phyloP scores from a whole-genome alignment of 2,888 invertebrate species.

The Sussaba pulchella region DNA sequence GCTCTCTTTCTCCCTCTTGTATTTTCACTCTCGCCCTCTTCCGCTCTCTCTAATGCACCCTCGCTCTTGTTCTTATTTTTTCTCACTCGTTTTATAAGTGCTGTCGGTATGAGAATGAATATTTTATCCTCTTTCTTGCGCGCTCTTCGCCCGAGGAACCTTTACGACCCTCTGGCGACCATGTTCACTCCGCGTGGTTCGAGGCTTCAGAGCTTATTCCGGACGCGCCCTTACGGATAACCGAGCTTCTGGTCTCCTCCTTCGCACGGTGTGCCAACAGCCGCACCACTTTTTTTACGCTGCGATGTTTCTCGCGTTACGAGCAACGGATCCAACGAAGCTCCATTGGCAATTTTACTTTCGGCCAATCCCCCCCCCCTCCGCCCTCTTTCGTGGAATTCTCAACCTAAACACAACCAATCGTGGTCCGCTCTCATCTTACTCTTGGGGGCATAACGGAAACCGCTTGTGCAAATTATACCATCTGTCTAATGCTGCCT shows the following conservation, averaged over 20 bases:
- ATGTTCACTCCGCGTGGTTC: conserved; percentile 42
- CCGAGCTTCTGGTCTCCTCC: conserved; percentile 21
- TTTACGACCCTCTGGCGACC: conserved; percentile 61
- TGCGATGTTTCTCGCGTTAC: conserved; percentile 5
- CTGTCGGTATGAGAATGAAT: conserved; percentile 51
- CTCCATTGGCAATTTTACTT: conserved; percentile 42
- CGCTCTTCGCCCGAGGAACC: conserved; percentile 33
- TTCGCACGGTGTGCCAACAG: neutral
- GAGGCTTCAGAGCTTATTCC: conserved; percentile 43
- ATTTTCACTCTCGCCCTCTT: too few relatives aligned
- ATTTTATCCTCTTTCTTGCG: conserved; percentile 55
- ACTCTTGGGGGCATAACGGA: neutral
- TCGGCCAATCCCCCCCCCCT: too few relatives aligned
- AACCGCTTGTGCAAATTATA: too few relatives aligned
- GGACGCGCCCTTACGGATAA: conserved; percentile 32
- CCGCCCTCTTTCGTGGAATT: conserved; percentile 37
- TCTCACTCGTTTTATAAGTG: conserved; percentile 52
- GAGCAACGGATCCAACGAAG: neutral
- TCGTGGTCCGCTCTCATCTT: neutral
- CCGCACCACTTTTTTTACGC: conserved; percentile 4
- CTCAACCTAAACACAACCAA: conserved; percentile 13
- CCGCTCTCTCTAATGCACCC: too few relatives aligned
- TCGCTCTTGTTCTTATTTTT: too few relatives aligned
- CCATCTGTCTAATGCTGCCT: too few relatives aligned
- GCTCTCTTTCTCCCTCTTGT: conserved; percentile 8